These are phyloP conservation scores for Tokudaia muenninki DNA, from an alignment of 2,797 vertebrate species.

Conservation along the genomic window DNA sequence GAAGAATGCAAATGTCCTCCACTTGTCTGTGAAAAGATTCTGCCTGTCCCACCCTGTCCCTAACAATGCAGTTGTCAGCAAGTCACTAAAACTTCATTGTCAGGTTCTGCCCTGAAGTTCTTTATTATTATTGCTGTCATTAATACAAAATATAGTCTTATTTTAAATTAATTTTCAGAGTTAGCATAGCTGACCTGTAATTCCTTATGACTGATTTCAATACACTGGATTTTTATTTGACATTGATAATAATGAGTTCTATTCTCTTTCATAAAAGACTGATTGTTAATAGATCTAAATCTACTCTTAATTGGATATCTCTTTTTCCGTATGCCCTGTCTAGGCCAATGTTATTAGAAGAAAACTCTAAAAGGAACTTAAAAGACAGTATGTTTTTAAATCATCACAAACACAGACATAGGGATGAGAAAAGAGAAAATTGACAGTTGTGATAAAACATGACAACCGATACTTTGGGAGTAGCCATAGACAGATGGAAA, in stretches of 20 bases:
- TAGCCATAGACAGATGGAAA: neutral
- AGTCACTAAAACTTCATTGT: constrained; percentile 1
- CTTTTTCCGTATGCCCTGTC: neutral
- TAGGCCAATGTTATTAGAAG: neutral
- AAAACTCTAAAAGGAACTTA: neutral
- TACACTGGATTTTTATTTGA: neutral
- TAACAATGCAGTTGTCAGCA: neutral
- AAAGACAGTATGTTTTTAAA: neutral
- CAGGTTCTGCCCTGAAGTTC: neutral
- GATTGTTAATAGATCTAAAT: neutral
- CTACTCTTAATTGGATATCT: constrained; percentile 16
- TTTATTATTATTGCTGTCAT: neutral
- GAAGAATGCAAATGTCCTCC: constrained; percentile 29
- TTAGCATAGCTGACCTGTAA: neutral
- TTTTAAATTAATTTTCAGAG: neutral
- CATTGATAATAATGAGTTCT: constrained; percentile 32
- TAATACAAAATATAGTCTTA: neutral
- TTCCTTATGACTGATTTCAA: constrained; percentile 34
- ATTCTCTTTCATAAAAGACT: constrained; percentile 34
- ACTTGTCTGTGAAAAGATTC: constrained; percentile 29
- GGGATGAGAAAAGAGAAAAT: neutral
- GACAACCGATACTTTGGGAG: neutral
- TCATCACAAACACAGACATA: neutral
- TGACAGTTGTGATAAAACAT: constrained; percentile 10
- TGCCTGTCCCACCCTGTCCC: neutral